Conservation (phyloP, 2,888 invertebrate genomes). For the Abscondita cerata region DNA sequence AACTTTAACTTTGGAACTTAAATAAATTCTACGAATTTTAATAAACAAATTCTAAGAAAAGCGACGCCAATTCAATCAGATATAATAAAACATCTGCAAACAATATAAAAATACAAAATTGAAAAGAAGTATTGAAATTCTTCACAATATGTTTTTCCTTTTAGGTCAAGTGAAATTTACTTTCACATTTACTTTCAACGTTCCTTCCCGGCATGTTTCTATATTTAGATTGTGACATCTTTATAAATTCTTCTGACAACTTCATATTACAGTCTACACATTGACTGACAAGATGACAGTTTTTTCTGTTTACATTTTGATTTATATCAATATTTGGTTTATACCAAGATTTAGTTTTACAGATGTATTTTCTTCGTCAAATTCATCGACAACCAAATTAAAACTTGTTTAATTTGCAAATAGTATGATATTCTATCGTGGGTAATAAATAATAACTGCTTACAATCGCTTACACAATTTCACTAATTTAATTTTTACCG, state of each 20-base stretch:
- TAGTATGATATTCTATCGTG: too few relatives aligned
- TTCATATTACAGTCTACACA: constrained; percentile 17
- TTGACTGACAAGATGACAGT: constrained; percentile 14
- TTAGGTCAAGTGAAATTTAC: constrained; percentile 11
- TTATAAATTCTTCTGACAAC: constrained; percentile 22
- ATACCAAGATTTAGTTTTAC: background rate
- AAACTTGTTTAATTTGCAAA: too few relatives aligned
- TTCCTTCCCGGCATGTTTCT: constrained; percentile 7
- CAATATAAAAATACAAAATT: too few relatives aligned
- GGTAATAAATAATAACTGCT: too few relatives aligned
- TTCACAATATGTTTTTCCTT: background rate
- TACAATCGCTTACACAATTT: too few relatives aligned
- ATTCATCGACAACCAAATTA: too few relatives aligned
- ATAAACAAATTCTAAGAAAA: too few relatives aligned
- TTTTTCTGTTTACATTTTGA: constrained; percentile 10
- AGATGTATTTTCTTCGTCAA: background rate
- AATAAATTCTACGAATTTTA: too few relatives aligned
- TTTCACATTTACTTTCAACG: constrained; percentile 8
- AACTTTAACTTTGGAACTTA: too few relatives aligned
- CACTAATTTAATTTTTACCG: too few relatives aligned
- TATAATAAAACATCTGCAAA: too few relatives aligned
- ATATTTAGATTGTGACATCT: constrained; percentile 14
- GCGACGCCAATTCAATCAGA: too few relatives aligned
- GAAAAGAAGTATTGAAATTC: background rate
- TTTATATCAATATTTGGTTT: constrained; percentile 11